Evolutionary conservation across 1,140 invertebrate species (phyloP).

Genomic region (Heliconius congener): DNA sequence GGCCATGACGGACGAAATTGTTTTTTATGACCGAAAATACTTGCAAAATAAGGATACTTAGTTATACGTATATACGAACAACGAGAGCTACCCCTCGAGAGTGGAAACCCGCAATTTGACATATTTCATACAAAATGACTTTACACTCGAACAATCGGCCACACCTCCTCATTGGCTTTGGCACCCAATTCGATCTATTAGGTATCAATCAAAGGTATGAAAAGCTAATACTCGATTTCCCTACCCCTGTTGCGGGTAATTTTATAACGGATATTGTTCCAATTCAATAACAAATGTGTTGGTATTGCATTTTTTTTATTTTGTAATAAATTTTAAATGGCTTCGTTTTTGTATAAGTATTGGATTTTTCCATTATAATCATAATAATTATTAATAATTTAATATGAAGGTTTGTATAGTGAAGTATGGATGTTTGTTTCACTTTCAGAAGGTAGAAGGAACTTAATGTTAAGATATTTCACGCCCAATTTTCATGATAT

Average conservation of each 20-base stretch:
- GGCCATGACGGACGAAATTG: too few species aligned
- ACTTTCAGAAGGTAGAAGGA: too few species aligned
- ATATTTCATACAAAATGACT: conserved; percentile 5
- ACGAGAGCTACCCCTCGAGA: neutral
- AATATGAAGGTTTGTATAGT: too few species aligned
- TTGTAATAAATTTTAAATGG: conserved; percentile 16
- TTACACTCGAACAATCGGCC: neutral
- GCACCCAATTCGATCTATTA: conserved; percentile 15
- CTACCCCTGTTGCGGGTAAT: conserved; percentile 44
- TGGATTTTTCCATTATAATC: too few species aligned
- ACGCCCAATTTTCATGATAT: too few species aligned
- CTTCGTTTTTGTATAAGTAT: too few species aligned
- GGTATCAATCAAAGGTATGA: conserved; percentile 38
- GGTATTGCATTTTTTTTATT: conserved; percentile 28
- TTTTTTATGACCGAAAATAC: too few species aligned
- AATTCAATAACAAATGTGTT: conserved; percentile 39
- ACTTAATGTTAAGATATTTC: too few species aligned
- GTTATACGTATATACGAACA: neutral
- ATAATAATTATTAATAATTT: too few species aligned
- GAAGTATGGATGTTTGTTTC: too few species aligned
- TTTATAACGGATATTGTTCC: conserved; percentile 52
- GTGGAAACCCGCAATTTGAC: neutral
- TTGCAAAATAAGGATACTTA: too few species aligned
- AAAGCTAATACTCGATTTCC: conserved; percentile 55
- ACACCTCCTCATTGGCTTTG: conserved; percentile 7